Conservation (phyloP, 1,140 invertebrate species). For the Cydia fagiglandana region DNA sequence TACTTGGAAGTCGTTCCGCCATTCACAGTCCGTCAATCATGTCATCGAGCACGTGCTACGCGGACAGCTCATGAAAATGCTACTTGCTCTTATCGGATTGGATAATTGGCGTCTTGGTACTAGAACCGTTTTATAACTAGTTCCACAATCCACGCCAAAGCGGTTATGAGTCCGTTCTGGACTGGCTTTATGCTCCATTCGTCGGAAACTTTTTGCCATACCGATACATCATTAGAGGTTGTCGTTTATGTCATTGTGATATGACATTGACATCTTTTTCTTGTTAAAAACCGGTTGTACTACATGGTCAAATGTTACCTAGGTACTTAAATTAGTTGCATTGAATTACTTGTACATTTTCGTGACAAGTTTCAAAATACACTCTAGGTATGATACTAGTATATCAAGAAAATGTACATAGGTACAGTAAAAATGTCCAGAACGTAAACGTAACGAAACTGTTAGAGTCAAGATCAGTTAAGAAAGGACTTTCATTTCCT, state of each 20-base stretch:
- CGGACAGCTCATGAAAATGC: slow-evolving; percentile 55
- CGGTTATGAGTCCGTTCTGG: slow-evolving; percentile 16
- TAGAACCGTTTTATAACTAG: slow-evolving; percentile 25
- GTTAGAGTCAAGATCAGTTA: no score
- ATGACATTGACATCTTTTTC: slow-evolving; percentile 29
- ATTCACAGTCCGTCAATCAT: slow-evolving; percentile 66
- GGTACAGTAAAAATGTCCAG: no score
- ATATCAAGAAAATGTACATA: no score
- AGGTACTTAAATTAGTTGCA: neutral
- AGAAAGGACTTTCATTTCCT: no score
- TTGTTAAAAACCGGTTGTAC: neutral
- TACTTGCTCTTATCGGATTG: slow-evolving; percentile 54
- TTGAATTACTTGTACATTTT: neutral
- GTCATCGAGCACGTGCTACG: slow-evolving; percentile 60
- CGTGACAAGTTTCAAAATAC: slow-evolving; percentile 45
- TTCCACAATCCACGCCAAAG: slow-evolving; percentile 17
- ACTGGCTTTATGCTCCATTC: neutral
- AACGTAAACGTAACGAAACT: no score
- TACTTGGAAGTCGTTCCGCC: slow-evolving; percentile 66
- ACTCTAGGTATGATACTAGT: no score
- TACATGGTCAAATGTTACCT: slow-evolving; percentile 8
- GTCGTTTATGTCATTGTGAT: slow-evolving; percentile 19
- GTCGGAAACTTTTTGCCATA: slow-evolving; percentile 23
- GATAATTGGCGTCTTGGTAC: slow-evolving; percentile 55
- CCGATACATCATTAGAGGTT: slow-evolving; percentile 19